phyloP scores from a whole-genome alignment of 2,888 invertebrate species.

The Corythucha ciliata region DNA sequence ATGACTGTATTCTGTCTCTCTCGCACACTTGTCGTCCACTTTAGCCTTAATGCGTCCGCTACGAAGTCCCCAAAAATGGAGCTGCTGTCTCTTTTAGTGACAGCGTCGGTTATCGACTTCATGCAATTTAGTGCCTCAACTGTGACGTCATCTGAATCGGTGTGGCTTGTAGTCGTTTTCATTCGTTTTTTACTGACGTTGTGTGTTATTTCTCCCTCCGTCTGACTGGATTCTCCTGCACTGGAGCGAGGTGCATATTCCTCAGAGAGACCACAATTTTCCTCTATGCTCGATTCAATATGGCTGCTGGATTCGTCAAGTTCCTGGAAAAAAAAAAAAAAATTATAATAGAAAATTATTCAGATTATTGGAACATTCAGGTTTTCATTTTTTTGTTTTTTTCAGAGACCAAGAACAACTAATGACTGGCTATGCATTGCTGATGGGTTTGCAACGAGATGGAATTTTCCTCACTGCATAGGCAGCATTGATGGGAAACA shows the following conservation, averaged over 20 bases:
- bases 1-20: no score
- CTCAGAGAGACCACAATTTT: no score
- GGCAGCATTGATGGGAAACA: conserved; percentile 16
- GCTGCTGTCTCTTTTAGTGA: conserved; percentile 6
- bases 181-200: background rate
- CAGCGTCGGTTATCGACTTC: background rate
- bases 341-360: no score
- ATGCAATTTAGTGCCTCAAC: background rate
- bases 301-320: no score
- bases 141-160: background rate
- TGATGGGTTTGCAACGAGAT: conserved; percentile 3
- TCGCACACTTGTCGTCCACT: no score
- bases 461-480: conserved; percentile 12
- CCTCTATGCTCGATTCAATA: no score
- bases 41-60: conserved; percentile 5
- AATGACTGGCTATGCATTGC: conserved; percentile 3
- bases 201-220: background rate
- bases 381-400: no score
- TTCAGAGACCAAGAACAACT: conserved; percentile 2
- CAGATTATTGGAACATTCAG: no score
- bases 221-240: no score
- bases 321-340: no score
- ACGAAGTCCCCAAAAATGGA: conserved; percentile 4
- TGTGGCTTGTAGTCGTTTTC: conserved; percentile 3
- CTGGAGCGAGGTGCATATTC: no score